Conservation (phyloP, 2,797 vertebrate genomes). For the Mormyrops attenuatus region DNA sequence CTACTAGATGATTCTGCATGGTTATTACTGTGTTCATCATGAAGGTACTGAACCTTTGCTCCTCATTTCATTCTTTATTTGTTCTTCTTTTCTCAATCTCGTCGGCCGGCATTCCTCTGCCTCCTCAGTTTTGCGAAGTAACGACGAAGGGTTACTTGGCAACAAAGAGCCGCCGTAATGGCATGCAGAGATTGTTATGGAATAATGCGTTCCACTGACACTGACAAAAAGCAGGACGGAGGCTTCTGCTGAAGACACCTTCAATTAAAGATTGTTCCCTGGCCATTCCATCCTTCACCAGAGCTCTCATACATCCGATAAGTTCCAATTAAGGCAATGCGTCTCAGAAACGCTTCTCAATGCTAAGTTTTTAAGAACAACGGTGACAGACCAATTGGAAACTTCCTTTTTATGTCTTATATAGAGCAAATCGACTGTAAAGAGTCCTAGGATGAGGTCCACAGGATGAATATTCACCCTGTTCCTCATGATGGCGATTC, state of each 20-base stretch:
- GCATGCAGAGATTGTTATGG: background rate
- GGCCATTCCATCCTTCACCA: background rate
- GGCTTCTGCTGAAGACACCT: background rate
- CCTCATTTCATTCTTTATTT: background rate
- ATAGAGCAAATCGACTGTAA: background rate
- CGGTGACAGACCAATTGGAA: background rate
- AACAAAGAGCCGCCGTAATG: background rate
- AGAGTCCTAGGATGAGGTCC: background rate
- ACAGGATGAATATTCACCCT: background rate
- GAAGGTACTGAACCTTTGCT: background rate
- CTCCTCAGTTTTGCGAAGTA: background rate
- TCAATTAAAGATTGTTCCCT: background rate
- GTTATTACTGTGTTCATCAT: background rate
- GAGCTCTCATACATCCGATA: background rate
- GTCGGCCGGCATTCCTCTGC: background rate
- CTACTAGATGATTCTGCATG: background rate
- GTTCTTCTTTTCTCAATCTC: background rate
- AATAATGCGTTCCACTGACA: constrained; percentile 8
- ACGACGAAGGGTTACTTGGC: background rate
- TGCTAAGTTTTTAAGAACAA: background rate
- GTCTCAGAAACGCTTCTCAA: background rate
- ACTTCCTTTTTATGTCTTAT: background rate
- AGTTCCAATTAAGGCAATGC: background rate
- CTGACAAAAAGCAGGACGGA: background rate
- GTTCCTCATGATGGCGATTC: background rate